Evolutionary conservation across 1,140 invertebrate genomes (phyloP), one percentile per base, ranked within the genome.

Genomic region (Chelonus insularis): DNA sequence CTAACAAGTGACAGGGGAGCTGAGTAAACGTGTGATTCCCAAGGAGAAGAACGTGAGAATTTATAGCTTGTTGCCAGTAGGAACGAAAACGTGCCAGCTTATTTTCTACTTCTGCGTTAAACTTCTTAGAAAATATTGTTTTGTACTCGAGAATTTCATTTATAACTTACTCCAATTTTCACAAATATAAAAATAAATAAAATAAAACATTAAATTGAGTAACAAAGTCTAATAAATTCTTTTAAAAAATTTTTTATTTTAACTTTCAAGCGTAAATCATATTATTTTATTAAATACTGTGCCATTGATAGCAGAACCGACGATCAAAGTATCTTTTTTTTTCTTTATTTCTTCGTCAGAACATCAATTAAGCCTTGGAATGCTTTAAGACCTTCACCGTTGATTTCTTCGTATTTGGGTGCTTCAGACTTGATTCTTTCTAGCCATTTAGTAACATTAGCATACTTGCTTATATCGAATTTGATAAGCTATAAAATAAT

Each of bases 371-470:
- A 20, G 1, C 50, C 60, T 63, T 81, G 81, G 67, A 83, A 83
- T 0, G 50, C 55, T 3, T 79, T 69, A 0, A 81, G 60, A 25
- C 76, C 74, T 2, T 73, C 75, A 8, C 71, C 84, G 70, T 93
- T 91, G 25, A 87, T 82, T 68, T 92, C 89, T 56, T 86, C 81
- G 76, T 90, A 92, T 12, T 86, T 90, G 0, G 87, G 85, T 16
- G 87, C 84, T 18, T 86, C 85, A 11, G 77, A 74, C 69, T 89
- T 90, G 20, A 88, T 83, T 37, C 83, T 86, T 12, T 84, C 83
- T 60, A 86, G 84, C 90, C 91, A 93, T 62, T 78, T 84, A 50
- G 66, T 74, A 57, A 92, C 80, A 63, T 91, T 90, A 9, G 84
- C 76, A 71, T 86, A 91, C 70, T 86, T 85, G 54, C 84, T 81